Evolutionary conservation across 2,797 vertebrate genomes (phyloP).

Genomic region (Spondyliosoma cantharus): DNA sequence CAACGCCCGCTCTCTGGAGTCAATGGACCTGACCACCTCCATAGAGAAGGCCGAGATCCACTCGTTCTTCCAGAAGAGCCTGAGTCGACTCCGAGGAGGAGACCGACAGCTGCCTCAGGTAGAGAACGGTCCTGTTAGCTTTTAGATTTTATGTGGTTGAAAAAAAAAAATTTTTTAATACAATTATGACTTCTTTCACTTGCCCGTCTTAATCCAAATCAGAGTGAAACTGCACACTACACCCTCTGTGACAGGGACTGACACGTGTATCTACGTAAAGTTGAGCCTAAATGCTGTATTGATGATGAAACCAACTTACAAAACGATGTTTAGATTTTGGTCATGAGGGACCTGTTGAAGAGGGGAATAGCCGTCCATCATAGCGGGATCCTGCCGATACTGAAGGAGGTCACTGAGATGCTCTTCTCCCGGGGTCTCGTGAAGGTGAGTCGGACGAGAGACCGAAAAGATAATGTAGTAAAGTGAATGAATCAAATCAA

Average conservation of each 20-base stretch:
- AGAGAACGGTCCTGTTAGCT: neutral
- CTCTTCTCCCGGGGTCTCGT: constrained; percentile 94
- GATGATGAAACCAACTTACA: neutral
- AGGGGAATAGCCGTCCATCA: constrained; percentile 93
- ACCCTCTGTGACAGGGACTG: too few relatives aligned
- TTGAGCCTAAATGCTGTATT: too few relatives aligned
- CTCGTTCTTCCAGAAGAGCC: constrained; percentile 92
- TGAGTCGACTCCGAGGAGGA: constrained; percentile 89
- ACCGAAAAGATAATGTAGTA: neutral
- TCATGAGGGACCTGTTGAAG: constrained; percentile 90
- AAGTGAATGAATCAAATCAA: too few relatives aligned
- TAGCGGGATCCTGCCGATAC: constrained; percentile 93
- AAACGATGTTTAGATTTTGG: constrained; percentile 79
- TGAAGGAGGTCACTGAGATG: constrained; percentile 97
- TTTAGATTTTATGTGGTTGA: neutral
- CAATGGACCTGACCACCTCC: constrained; percentile 89
- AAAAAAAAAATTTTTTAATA: too few relatives aligned
- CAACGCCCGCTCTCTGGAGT: constrained; percentile 89
- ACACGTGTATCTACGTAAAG: too few relatives aligned
- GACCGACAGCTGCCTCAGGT: constrained; percentile 90
- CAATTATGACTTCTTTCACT: too few relatives aligned
- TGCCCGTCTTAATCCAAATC: too few relatives aligned
- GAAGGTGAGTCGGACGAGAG: constrained; percentile 82
- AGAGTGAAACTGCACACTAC: too few relatives aligned
- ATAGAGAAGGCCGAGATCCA: constrained; percentile 92